Evolutionary conservation across 2,797 vertebrate genomes (phyloP).

Genomic region (Pempheris klunzingeri): DNA sequence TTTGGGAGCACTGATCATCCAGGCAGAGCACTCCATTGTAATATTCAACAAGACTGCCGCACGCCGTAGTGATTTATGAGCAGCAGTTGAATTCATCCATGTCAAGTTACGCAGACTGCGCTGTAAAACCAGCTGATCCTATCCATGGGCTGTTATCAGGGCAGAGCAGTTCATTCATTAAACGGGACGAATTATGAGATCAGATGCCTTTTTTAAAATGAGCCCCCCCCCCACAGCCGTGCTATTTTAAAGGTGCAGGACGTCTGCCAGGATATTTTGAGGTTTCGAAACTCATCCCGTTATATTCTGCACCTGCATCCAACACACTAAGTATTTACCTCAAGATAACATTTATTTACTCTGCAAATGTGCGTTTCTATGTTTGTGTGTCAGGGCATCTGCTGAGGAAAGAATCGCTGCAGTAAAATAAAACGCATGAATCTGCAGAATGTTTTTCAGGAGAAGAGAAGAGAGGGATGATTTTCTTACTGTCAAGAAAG

Average conservation of each 20-base stretch:
- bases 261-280: conserved; percentile 30
- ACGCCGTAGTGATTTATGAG: conserved; percentile 62
- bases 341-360: conserved; percentile 5
- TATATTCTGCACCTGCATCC: conserved; percentile 51
- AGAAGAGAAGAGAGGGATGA: neutral
- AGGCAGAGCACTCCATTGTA: conserved; percentile 51
- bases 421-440: conserved; percentile 2
- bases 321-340: conserved; percentile 16
- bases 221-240: conserved; percentile 31
- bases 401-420: conserved; percentile 18
- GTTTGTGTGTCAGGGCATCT: conserved; percentile 22
- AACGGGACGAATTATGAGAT: conserved; percentile 51
- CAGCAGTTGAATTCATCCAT: conserved; percentile 57
- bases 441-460: neutral
- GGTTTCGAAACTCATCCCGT: conserved; percentile 39
- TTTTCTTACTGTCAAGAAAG: neutral
- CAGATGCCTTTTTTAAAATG: conserved; percentile 39
- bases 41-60: conserved; percentile 46
- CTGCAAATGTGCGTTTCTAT: conserved; percentile 16
- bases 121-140: conserved; percentile 63
- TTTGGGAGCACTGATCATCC: conserved; percentile 34
- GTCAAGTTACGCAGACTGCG: conserved; percentile 33
- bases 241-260: conserved; percentile 42
- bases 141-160: conserved; percentile 49
- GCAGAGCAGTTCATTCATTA: conserved; percentile 55